Conservation (phyloP, 2,888 invertebrate species). For the Dryomyza anilis region DNA sequence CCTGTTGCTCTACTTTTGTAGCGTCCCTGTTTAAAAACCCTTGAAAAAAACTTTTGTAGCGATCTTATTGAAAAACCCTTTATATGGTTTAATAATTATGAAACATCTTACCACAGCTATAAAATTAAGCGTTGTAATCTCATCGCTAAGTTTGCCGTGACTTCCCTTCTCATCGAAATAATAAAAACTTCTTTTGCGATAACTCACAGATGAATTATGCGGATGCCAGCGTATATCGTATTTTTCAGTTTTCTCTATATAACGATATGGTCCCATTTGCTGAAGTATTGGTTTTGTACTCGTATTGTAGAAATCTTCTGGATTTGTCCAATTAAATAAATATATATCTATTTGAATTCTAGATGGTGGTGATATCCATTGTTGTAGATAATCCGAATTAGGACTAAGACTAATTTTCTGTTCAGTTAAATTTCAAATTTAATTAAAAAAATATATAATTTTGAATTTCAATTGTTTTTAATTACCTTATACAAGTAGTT, state of each 20-base stretch:
- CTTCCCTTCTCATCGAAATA: conserved; percentile 71
- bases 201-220: conserved; percentile 75
- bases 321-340: conserved; percentile 80
- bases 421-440: too few species aligned
- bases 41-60: too few species aligned
- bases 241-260: conserved; percentile 69
- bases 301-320: conserved; percentile 65
- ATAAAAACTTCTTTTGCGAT: conserved; percentile 70
- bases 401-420: conserved; percentile 62
- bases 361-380: conserved; percentile 72
- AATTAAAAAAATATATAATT: too few species aligned
- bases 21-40: too few species aligned
- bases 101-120: conserved; percentile 36
- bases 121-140: conserved; percentile 65
- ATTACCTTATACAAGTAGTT: too few species aligned
- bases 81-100: too few species aligned
- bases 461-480: background rate
- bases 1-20: too few species aligned
- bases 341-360: conserved; percentile 67
- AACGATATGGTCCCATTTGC: conserved; percentile 68
- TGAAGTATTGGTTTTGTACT: conserved; percentile 63
- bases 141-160: conserved; percentile 72
- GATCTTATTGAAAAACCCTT: too few species aligned
- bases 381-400: conserved; percentile 56
- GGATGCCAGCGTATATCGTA: conserved; percentile 73